Base-by-base conservation (phyloP, 2,888 invertebrate genomes). In the Drosophila helvetica region DNA sequence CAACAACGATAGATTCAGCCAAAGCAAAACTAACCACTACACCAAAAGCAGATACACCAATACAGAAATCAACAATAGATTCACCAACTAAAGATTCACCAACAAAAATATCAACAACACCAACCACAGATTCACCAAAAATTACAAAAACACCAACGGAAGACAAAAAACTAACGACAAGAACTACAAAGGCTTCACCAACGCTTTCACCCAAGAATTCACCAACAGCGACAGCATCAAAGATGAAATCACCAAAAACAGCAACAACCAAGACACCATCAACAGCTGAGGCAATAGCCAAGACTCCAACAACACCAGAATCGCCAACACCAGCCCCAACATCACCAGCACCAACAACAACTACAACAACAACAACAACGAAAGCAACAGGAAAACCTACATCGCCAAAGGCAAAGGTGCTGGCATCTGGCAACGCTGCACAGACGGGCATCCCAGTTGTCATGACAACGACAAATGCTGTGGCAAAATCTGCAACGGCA, bases 121-220 rank as follows among this genome's bases (percentile, higher is more conserved):
- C 48, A 18, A 38, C 45, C 43, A 22, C 4, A 43, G 18, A 17
- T 30, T 30, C 30, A 10, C 30, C 30, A 10, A 30, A 10, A 10
- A 10, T 30, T 3, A 10, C 30, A 30, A 18, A 42, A 18, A 38
- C 57, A 46, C 19, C 42, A 7, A 38, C n/a, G 38, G 38, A n/a
- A 9, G 57, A 38, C 38, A 17, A 27, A 30, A 54, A 53, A 56
- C 9, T 53, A 54, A 27, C 52, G 45, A 42, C 58, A 22, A 62
- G 57, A 30, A 43, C 38, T 7, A 38, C 61, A 48, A 74, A 74
- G 48, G 66, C 59, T 67, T 75, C 63, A 65, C 46, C 64, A 65
- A 57, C 25, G 71, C 45, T 73, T 59, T 17, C 46, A 6, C 22
- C 54, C 8, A 54, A 54, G 12, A 30, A 30, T 9, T 30, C 30